Evolutionary conservation across 2,113 vertebrate species (phyloP).

Genomic region (Urocolius indicus): DNA sequence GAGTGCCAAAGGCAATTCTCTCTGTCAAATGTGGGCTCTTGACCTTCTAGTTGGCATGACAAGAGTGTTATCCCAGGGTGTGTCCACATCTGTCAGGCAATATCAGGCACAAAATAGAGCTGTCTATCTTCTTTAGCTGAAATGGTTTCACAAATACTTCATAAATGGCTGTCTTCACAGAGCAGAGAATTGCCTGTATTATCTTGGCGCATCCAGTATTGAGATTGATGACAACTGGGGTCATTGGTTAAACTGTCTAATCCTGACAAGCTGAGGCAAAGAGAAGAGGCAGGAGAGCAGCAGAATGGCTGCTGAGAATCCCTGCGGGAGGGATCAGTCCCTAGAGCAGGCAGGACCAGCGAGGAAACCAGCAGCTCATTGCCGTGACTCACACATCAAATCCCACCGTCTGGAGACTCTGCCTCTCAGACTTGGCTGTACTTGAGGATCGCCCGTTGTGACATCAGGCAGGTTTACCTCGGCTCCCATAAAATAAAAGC

Average conservation of each 20-base stretch:
- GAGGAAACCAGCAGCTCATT: background rate
- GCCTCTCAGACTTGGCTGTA: background rate
- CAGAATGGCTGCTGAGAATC: background rate
- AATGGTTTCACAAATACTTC: constrained; percentile 41
- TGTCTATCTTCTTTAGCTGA: constrained; percentile 54
- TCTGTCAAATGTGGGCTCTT: constrained; percentile 44
- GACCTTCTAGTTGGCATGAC: constrained; percentile 22
- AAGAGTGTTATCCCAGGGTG: constrained; percentile 40
- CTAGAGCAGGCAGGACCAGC: background rate
- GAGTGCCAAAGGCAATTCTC: constrained; percentile 26
- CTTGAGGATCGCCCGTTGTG: background rate
- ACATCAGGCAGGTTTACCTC: background rate
- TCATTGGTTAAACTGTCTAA: constrained; percentile 28
- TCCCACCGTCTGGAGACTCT: background rate
- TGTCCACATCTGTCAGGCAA: constrained; percentile 31
- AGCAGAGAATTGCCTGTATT: background rate
- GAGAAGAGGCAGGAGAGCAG: background rate
- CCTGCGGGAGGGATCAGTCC: background rate
- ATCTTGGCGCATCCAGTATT: background rate
- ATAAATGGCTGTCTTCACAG: constrained; percentile 22
- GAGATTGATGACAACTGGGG: constrained; percentile 39
- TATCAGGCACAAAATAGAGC: constrained; percentile 22
- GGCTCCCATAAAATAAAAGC: background rate
- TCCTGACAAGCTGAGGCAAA: constrained; percentile 36
- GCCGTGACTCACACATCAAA: background rate